These are phyloP conservation scores for Arion vulgaris DNA, from an alignment of 1,140 invertebrate species.

Conservation along the genomic window DNA sequence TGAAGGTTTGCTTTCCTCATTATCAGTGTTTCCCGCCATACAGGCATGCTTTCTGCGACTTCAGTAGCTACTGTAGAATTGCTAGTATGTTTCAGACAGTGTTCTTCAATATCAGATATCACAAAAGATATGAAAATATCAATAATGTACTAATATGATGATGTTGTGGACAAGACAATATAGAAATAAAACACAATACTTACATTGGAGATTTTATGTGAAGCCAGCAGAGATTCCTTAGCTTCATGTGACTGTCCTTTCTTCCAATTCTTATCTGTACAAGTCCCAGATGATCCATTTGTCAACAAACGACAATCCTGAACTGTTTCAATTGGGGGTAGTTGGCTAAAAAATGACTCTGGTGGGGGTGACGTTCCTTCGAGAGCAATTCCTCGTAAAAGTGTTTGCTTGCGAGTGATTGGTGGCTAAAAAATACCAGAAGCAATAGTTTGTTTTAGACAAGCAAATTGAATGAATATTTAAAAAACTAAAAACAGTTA, in stretches of 20 bases:
- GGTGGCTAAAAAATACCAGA: constrained; percentile 9
- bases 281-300: background rate
- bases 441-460: too few relatives aligned
- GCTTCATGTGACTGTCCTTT: constrained; percentile 14
- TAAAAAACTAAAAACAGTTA: too few relatives aligned
- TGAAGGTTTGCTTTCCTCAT: too few relatives aligned
- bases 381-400: constrained; percentile 23
- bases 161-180: too few relatives aligned
- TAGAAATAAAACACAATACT: background rate
- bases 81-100: too few relatives aligned
- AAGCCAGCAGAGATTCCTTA: constrained; percentile 17
- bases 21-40: too few relatives aligned
- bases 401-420: constrained; percentile 31
- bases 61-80: too few relatives aligned
- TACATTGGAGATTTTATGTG: constrained; percentile 26
- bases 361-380: constrained; percentile 38
- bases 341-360: constrained; percentile 24
- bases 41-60: too few relatives aligned
- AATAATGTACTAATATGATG: too few relatives aligned
- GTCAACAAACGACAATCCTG: background rate
- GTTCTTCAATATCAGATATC: too few relatives aligned
- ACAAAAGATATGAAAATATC: too few relatives aligned
- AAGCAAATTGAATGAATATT: too few relatives aligned
- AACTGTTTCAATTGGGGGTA: background rate
- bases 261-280: background rate